Evolutionary conservation across 2,113 vertebrate species (phyloP), one percentile per base, ranked within the genome.

Genomic region (Columba livia): DNA sequence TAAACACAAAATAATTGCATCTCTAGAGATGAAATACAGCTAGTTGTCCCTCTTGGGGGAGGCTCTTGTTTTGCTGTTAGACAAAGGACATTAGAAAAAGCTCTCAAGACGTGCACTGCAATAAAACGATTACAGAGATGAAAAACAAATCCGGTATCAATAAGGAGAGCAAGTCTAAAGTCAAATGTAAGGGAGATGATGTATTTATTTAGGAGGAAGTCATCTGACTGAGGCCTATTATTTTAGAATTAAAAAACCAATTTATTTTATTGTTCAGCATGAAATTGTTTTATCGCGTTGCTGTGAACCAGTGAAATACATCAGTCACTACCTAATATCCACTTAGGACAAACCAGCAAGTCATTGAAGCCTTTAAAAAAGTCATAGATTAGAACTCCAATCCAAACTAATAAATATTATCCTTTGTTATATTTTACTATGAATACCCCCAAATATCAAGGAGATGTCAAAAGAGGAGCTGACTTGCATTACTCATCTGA

Each of bases 1-100:
- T 69, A 96, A 97, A 97, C 92, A 97, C 65, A 60, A 93, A 97
- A 92, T 98, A 99, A 99, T 98, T 98, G 97, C 91, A 80, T 97
- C 99, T 98, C 98, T 47, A 72, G 98, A 98, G 99, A 98, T 96
- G 62, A 94, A 94, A 75, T 11, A 75, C 64, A 97, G 97, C 92
- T 96, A 94, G 96, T 57, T 84, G 56, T 29, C 88, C 98, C 96
- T 97, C 94, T 25, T 47, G 44, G 84, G 98, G 98, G 97, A 74
- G 81, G 54, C 6, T 36, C 67, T 88, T 97, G 95, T 94, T 97
- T 94, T 94, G 90, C 94, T 88, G 75, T 89, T 78, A 48, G 67
- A 60, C 50, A 67, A 77, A 90, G 38, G 72, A 89, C 50, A 64
- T 20, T 16, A 69, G 86, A 65, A 69, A 93, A 93, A 67, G 17